phyloP scores from a whole-genome alignment of 2,113 vertebrate genomes.

The Dinomys branickii region DNA sequence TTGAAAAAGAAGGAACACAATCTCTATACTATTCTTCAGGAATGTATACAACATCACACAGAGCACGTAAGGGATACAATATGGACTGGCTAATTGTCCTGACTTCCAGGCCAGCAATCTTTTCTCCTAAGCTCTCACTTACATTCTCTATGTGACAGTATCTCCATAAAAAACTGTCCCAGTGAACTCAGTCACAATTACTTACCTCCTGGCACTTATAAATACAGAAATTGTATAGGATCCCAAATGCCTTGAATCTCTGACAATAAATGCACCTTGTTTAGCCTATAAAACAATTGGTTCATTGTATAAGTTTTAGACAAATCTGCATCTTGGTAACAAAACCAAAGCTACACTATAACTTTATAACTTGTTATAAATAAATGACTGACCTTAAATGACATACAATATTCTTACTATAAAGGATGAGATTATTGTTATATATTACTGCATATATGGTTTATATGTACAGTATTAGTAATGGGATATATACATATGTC shows the following conservation, averaged over 20 bases:
- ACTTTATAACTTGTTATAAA: neutral
- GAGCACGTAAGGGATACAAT: neutral
- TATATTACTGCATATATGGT: neutral
- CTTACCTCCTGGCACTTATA: slow-evolving; percentile 87
- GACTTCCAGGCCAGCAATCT: neutral
- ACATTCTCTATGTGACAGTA: neutral
- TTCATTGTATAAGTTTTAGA: slow-evolving; percentile 1
- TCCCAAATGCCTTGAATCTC: slow-evolving; percentile 92
- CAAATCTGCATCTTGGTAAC: neutral
- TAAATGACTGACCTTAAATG: neutral
- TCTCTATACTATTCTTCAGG: too few relatives aligned
- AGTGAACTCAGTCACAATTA: neutral
- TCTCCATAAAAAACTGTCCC: neutral
- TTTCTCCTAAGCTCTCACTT: neutral
- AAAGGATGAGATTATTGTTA: slow-evolving; percentile 30
- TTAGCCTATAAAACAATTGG: slow-evolving; percentile 87
- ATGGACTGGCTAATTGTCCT: neutral
- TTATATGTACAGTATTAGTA: neutral
- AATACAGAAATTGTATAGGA: slow-evolving; percentile 92
- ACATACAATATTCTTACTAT: neutral
- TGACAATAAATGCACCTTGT: slow-evolving; percentile 93
- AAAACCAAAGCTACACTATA: slow-evolving; percentile 19
- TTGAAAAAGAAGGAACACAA: neutral
- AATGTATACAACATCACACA: neutral
- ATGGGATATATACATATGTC: neutral